Evolutionary conservation across 2,113 vertebrate species (phyloP), one percentile per base, ranked within the genome.

Genomic region (Heterotis niloticus): DNA sequence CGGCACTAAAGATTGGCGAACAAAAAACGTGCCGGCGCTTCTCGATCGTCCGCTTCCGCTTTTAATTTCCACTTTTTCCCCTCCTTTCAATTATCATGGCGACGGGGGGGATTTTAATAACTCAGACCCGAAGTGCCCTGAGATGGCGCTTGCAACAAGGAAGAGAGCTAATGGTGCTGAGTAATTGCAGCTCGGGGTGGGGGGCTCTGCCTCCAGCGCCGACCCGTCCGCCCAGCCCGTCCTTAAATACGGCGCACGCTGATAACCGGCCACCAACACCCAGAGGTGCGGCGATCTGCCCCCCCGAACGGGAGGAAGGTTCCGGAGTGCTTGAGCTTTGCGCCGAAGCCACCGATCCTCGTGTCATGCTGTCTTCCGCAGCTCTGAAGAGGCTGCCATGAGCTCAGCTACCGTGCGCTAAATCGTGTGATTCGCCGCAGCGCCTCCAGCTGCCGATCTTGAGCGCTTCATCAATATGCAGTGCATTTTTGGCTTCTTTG

Each of bases 121-220:
- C 88, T 87, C 86, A 83, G 86, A 87, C 87, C 88, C 89, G 83
- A 44, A 80, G 83, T 62, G 86, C 87, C 88, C 86, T 86, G 82
- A 86, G 89, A 89, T 89, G 76, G 77, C 77, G 69, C 81, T 85
- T 85, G 86, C 84, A 84, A 82, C 81, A 83, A 86, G 83, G 83
- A 83, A 90, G 83, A 84, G 80, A 79, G 79, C 87, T 90, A 84
- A 90, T 90, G 90, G 88, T 86, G 86, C 87, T 88, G 85, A 87
- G 88, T 91, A 92, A 92, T 91, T 91, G 91, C 81, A 90, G 86
- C 90, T 89, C 28, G 7, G 59, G 20, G 86, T 81, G 89, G 85
- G 87, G 88, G 83, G 54, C 56, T 23, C 54, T 26, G 23, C 57
- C 73, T 34, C 5, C 54, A 13, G 57, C 59, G 26, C 76, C 26